A percentile compares a stretch with the other conserved stretches of the same genome.
Evolutionary conservation across 2,888 invertebrate species (phyloP).

Genomic region (Drosophila heteroneura): DNA sequence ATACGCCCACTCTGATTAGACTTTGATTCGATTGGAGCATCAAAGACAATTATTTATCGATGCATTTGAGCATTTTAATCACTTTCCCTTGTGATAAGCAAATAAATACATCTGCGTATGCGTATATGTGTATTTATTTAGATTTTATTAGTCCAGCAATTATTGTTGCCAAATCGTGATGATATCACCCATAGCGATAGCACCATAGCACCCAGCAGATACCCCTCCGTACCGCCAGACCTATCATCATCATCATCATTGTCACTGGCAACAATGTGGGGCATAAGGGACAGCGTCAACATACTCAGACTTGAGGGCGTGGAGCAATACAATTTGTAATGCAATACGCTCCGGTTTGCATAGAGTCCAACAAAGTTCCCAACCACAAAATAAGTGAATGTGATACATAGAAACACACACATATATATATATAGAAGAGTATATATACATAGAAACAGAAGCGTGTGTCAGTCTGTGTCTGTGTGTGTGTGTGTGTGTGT

Average conservation of each 20-base stretch:
- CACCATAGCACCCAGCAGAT: slow-evolving; percentile 2
- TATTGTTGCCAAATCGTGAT: slow-evolving; percentile 79
- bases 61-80: slow-evolving; percentile 25
- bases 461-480: slow-evolving; percentile 1
- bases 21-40: slow-evolving; percentile 15
- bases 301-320: slow-evolving; percentile 60
- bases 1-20: slow-evolving; percentile 34
- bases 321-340: slow-evolving; percentile 77
- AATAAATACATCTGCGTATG: neutral
- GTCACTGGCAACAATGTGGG: slow-evolving; percentile 28
- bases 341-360: slow-evolving; percentile 76
- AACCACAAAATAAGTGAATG: slow-evolving; percentile 9
- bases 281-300: slow-evolving; percentile 42
- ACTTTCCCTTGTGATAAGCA: slow-evolving; percentile 24
- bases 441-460: slow-evolving; percentile 16
- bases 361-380: slow-evolving; percentile 30
- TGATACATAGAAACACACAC: slow-evolving; percentile 11
- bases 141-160: slow-evolving; percentile 72
- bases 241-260: slow-evolving; percentile 35
- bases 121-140: slow-evolving; percentile 53
- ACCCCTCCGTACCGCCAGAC: slow-evolving; percentile 25
- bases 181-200: slow-evolving; percentile 63
- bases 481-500: slow-evolving; percentile 3
- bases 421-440: neutral
- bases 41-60: slow-evolving; percentile 32